Conservation (phyloP, 2,797 vertebrate genomes). For the Carapus acus region DNA sequence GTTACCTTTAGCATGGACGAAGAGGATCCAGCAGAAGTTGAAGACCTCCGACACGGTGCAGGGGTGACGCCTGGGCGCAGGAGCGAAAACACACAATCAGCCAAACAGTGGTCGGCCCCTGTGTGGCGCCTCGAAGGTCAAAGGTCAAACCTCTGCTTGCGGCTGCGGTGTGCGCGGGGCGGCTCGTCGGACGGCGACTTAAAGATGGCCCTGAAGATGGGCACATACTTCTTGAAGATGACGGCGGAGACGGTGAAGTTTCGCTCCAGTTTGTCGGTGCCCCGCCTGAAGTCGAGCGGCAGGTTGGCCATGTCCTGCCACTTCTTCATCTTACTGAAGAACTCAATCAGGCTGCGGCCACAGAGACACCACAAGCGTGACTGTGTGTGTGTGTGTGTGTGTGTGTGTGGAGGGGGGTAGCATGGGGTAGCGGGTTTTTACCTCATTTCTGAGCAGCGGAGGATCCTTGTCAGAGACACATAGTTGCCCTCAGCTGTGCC, state of each 20-base stretch:
- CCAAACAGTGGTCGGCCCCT: too few relatives aligned
- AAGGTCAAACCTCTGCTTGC: constrained; percentile 82
- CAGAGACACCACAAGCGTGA: too few relatives aligned
- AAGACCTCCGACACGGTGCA: constrained; percentile 91
- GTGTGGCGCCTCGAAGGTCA: background rate
- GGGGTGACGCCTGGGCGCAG: constrained; percentile 81
- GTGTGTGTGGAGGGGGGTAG: too few relatives aligned
- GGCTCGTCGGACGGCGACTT: constrained; percentile 84
- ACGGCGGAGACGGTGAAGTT: constrained; percentile 93
- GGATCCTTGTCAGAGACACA: constrained; percentile 88
- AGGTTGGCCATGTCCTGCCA: constrained; percentile 95
- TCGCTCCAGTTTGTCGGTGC: constrained; percentile 85
- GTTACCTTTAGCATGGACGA: constrained; percentile 94
- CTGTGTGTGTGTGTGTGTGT: too few relatives aligned
- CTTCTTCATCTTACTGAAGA: constrained; percentile 96
- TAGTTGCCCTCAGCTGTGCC: constrained; percentile 90
- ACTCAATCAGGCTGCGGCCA: constrained; percentile 81
- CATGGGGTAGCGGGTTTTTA: too few relatives aligned
- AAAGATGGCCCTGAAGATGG: constrained; percentile 91
- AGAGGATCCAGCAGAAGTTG: constrained; percentile 94
- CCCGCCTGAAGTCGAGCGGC: constrained; percentile 82
- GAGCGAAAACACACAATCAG: too few relatives aligned
- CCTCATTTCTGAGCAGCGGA: constrained; percentile 89
- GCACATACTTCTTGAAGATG: constrained; percentile 93
- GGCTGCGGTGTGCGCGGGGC: constrained; percentile 82